A percentile compares a stretch with the other conserved stretches of the same genome.
phyloP scores from a whole-genome alignment of 2,888 invertebrate genomes.

The Ectemnius continuus region DNA sequence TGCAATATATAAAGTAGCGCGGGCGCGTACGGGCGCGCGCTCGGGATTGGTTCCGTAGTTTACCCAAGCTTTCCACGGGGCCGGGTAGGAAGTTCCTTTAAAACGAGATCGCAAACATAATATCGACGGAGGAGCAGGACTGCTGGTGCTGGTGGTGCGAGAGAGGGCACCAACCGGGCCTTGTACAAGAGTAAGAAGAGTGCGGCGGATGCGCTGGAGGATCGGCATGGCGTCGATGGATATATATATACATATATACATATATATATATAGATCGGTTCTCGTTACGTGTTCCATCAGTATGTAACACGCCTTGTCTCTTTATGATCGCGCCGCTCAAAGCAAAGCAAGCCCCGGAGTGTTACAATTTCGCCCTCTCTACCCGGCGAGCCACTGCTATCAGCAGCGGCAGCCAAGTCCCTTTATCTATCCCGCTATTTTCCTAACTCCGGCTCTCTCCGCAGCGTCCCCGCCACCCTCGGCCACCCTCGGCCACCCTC shows the following conservation, averaged over 20 bases:
- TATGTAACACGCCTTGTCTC: slow-evolving; percentile 49
- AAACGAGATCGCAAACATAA: background rate
- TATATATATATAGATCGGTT: background rate
- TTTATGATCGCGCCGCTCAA: slow-evolving; percentile 60
- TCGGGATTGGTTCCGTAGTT: too few species aligned
- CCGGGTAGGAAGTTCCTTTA: background rate
- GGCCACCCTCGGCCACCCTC: slow-evolving; percentile 54
- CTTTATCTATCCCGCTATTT: slow-evolving; percentile 73
- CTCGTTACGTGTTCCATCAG: slow-evolving; percentile 41
- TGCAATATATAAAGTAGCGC: too few species aligned
- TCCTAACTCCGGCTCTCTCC: slow-evolving; percentile 60
- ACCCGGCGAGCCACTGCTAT: slow-evolving; percentile 40
- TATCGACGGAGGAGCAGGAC: slow-evolving; percentile 2
- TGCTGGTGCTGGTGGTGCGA: background rate
- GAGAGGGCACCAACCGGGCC: too few species aligned
- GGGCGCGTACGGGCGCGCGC: too few species aligned
- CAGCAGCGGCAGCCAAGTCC: slow-evolving; percentile 44
- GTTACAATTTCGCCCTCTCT: slow-evolving; percentile 70
- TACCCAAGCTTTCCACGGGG: too few species aligned
- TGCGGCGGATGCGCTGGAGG: background rate
- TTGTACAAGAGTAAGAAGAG: too few species aligned
- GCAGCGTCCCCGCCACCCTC: slow-evolving; percentile 15
- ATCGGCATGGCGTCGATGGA: slow-evolving; percentile 26
- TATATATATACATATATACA: too few species aligned
- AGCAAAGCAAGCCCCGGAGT: slow-evolving; percentile 72